A percentile compares a stretch with the other conserved stretches of the same genome.
phyloP scores from a whole-genome alignment of 2,888 invertebrate species.

The Macrosiphum euphorbiae region DNA sequence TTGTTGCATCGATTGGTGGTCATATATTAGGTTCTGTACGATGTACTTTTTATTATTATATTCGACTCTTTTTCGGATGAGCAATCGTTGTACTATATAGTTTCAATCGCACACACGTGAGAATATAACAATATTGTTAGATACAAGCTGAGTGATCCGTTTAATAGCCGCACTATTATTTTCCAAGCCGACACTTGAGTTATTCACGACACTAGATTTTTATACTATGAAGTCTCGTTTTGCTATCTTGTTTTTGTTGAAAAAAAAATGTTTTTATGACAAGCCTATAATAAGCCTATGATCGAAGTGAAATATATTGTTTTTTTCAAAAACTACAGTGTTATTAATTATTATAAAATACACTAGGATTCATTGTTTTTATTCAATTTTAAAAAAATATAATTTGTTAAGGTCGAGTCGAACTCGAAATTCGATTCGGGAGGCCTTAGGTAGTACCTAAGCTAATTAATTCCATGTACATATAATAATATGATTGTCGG shows the following conservation, averaged over 20 bases:
- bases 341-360: not conserved
- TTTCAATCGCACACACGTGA: not conserved
- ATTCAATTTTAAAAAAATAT: not conserved
- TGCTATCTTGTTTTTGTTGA: no score
- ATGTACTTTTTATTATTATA: not conserved
- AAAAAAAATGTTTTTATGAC: no score
- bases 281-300: no score
- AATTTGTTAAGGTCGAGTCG: not conserved
- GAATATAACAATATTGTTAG: not conserved
- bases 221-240: no score
- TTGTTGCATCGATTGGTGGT: not conserved
- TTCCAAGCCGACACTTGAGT: not conserved
- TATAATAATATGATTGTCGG: not conserved
- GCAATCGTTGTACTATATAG: not conserved
- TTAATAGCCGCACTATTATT: not conserved
- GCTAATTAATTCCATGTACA: not conserved
- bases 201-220: not conserved
- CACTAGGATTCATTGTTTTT: not conserved
- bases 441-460: not conserved
- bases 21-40: not conserved
- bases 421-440: not conserved
- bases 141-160: not conserved
- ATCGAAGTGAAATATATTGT: not conserved
- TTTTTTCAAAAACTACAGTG: not conserved
- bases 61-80: not conserved